These are phyloP conservation scores for Caradrina clavipalpis DNA, from an alignment of 2,888 invertebrate genomes.

Conservation along the genomic window DNA sequence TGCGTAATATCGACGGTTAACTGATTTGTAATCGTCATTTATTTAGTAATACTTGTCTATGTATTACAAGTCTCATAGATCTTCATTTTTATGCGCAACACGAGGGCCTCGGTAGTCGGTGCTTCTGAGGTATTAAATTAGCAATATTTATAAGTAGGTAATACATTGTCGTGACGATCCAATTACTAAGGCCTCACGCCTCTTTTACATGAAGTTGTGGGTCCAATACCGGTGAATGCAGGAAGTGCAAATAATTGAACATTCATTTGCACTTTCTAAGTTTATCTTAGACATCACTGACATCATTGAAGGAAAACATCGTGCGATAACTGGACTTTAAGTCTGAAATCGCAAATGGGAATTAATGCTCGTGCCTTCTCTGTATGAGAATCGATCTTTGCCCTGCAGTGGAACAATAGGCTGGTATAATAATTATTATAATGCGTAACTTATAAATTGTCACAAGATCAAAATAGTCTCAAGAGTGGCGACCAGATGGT, in stretches of 20 bases:
- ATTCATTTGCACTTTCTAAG: too few relatives aligned
- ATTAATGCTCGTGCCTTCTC: too few relatives aligned
- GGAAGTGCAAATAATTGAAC: too few relatives aligned
- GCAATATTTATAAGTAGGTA: background rate
- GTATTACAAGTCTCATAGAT: background rate
- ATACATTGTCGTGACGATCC: background rate
- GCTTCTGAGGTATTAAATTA: background rate
- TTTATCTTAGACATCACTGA: too few relatives aligned
- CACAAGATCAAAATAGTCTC: background rate
- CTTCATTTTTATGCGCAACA: slow-evolving; percentile 6
- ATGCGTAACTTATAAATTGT: background rate
- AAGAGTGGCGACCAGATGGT: slow-evolving; percentile 29
- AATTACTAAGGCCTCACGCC: too few relatives aligned
- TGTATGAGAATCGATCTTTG: too few relatives aligned
- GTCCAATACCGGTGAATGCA: too few relatives aligned
- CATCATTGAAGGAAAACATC: too few relatives aligned
- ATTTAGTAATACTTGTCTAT: background rate
- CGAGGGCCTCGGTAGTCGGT: background rate
- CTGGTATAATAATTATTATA: background rate
- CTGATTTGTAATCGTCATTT: background rate
- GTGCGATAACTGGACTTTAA: too few relatives aligned
- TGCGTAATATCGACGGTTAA: background rate
- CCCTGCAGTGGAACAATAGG: too few relatives aligned
- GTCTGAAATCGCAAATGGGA: too few relatives aligned
- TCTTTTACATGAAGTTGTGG: too few relatives aligned